These are phyloP conservation scores for Rotaria magnacalcarata DNA, from an alignment of 2,888 invertebrate genomes.

Conservation along the genomic window DNA sequence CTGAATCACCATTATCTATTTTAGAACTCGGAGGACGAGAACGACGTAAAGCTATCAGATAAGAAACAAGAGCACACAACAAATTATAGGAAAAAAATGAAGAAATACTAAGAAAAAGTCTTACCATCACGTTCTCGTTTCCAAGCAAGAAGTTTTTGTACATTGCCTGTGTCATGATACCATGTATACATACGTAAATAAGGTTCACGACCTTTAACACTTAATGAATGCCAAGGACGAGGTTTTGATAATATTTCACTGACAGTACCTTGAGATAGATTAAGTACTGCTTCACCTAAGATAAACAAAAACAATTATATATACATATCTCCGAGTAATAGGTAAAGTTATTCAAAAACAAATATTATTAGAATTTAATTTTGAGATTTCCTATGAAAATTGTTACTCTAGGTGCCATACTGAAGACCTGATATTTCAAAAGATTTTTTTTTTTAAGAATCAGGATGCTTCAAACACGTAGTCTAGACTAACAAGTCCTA, in stretches of 20 bases:
- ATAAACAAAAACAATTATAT: conserved; percentile 58
- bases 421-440: too few relatives aligned
- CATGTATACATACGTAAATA: conserved; percentile 93
- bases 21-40: neutral
- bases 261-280: conserved; percentile 89
- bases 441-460: too few relatives aligned
- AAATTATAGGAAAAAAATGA: neutral
- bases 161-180: conserved; percentile 88
- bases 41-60: neutral
- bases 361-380: too few relatives aligned
- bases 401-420: too few relatives aligned
- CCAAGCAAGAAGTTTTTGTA: conserved; percentile 75
- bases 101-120: neutral
- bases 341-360: too few relatives aligned
- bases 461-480: too few relatives aligned
- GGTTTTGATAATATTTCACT: conserved; percentile 96
- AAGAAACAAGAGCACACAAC: conserved; percentile 52
- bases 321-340: too few relatives aligned
- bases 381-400: too few relatives aligned
- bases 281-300: conserved; percentile 95
- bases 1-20: neutral
- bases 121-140: conserved; percentile 48
- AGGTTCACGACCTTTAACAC: conserved; percentile 82
- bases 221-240: conserved; percentile 99
- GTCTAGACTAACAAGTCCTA: neutral